phyloP scores from a whole-genome alignment of 2,888 invertebrate species.

The Cephus pulcher region DNA sequence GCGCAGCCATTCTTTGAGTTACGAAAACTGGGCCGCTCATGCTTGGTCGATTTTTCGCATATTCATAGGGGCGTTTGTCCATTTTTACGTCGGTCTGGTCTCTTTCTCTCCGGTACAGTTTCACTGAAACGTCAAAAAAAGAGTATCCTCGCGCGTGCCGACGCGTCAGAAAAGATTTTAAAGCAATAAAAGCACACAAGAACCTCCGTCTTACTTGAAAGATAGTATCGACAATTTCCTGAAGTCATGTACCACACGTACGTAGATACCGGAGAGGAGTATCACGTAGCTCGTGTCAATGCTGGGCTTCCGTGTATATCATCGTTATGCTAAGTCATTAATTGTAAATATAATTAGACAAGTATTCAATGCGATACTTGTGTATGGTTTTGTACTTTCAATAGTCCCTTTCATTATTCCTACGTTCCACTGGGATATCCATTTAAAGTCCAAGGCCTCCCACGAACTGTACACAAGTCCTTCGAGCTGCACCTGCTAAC shows the following conservation, averaged over 20 bases:
- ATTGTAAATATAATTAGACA: neutral
- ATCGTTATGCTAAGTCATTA: neutral
- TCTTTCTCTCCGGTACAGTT: neutral
- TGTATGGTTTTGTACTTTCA: neutral
- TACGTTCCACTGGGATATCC: neutral
- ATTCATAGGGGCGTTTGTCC: constrained; percentile 19
- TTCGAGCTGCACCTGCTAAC: neutral
- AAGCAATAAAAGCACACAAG: neutral
- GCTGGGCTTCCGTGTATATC: neutral
- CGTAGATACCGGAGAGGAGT: neutral
- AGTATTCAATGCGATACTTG: neutral
- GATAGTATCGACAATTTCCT: neutral
- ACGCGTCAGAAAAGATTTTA: neutral
- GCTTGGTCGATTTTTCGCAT: constrained; percentile 34
- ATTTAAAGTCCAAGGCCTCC: neutral
- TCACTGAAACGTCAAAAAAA: neutral
- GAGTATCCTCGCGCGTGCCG: neutral
- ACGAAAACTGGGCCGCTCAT: constrained; percentile 32
- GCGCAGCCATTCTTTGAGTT: neutral
- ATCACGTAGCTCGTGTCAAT: neutral
- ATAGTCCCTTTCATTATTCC: neutral
- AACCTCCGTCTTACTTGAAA: neutral
- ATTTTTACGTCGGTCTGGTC: neutral
- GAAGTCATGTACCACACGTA: neutral
- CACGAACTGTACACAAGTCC: neutral